These are phyloP conservation scores for Pterois miles DNA, from an alignment of 2,797 vertebrate genomes.

Conservation along the genomic window DNA sequence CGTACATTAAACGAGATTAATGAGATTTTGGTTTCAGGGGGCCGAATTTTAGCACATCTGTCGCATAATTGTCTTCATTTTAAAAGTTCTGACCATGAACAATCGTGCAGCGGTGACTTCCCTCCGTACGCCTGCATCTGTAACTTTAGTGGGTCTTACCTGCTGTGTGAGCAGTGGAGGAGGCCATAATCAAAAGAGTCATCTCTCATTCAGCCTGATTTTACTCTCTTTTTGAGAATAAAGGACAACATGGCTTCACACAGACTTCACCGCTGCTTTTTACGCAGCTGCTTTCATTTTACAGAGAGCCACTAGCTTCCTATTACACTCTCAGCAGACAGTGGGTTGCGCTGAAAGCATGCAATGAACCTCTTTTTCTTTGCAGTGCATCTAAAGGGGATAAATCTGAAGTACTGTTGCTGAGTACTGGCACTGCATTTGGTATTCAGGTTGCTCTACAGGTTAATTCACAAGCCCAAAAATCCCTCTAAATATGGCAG, in stretches of 20 bases:
- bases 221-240: conserved; percentile 10
- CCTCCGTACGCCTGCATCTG: not conserved
- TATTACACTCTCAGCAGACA: not conserved
- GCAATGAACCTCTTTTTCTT: not conserved
- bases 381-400: not conserved
- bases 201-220: conserved; percentile 35
- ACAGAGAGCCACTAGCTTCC: not conserved
- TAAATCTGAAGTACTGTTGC: not conserved
- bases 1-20: conserved; percentile 70
- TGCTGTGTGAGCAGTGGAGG: conserved; percentile 8
- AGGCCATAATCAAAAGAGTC: conserved; percentile 31
- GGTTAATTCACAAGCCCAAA: not conserved
- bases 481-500: not conserved
- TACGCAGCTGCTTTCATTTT: not conserved
- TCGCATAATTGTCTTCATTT: conserved; percentile 38
- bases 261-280: not conserved
- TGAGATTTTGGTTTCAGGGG: conserved; percentile 66
- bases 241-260: not conserved
- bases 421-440: not conserved
- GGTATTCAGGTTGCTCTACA: not conserved
- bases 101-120: not conserved
- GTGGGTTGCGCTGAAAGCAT: not conserved
- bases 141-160: not conserved
- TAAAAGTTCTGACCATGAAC: conserved; percentile 37
- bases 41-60: conserved; percentile 28